These are phyloP conservation scores for Xerus rutilus DNA, from an alignment of 2,797 vertebrate species.

Conservation along the genomic window DNA sequence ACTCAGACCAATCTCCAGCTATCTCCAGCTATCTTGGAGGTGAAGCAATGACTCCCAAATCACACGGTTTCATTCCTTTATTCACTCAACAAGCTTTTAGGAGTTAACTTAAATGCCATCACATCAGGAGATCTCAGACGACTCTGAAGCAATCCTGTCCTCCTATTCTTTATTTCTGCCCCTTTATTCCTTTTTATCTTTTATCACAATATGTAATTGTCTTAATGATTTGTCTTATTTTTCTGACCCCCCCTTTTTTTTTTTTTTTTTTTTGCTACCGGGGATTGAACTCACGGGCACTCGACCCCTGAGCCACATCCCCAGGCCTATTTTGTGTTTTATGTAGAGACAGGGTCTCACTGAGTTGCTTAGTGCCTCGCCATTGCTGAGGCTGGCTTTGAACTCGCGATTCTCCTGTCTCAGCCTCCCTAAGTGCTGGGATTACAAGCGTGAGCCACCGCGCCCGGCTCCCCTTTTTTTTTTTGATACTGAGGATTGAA, in stretches of 20 bases:
- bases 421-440: too few relatives aligned
- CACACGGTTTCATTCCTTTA: background rate
- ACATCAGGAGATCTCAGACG: background rate
- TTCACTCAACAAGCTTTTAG: background rate
- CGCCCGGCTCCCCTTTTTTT: too few relatives aligned
- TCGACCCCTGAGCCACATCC: too few relatives aligned
- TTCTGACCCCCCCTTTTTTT: too few relatives aligned
- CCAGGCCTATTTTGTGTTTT: too few relatives aligned
- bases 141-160: background rate
- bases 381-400: too few relatives aligned
- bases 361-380: too few relatives aligned
- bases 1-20: constrained; percentile 12
- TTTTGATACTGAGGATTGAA: too few relatives aligned
- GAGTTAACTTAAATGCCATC: background rate
- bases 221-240: background rate
- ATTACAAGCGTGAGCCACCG: background rate
- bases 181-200: background rate
- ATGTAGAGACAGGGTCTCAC: too few relatives aligned
- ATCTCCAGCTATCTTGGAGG: background rate
- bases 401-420: too few relatives aligned
- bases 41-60: background rate
- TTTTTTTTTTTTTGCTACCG: background rate
- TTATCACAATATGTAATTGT: background rate
- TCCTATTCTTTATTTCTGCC: background rate
- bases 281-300: too few relatives aligned